phyloP scores from a whole-genome alignment of 30 jellyfish, hydroid and myxozoan species.

The Hydractinia echinata region DNA sequence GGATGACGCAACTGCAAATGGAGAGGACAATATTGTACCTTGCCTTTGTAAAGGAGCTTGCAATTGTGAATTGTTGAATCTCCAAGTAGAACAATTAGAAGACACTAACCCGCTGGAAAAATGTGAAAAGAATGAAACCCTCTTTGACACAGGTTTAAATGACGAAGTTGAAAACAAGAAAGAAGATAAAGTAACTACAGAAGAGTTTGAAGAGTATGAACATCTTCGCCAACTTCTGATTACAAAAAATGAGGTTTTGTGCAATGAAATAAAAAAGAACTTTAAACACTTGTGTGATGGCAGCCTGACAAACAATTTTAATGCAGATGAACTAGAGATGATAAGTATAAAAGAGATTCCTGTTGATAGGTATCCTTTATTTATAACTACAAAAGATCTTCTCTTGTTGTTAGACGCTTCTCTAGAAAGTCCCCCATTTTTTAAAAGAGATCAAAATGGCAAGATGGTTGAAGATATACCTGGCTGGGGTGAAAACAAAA shows the following conservation, averaged over 20 bases:
- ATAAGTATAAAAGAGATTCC: conserved; percentile 14
- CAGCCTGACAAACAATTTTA: conserved; percentile 27
- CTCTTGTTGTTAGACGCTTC: conserved; percentile 67
- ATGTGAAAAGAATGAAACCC: not conserved
- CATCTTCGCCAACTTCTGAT: conserved; percentile 73
- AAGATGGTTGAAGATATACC: conserved; percentile 47
- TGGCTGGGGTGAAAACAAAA: conserved; percentile 77
- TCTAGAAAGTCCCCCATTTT: conserved; percentile 60
- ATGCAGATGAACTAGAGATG: conserved; percentile 13
- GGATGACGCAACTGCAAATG: not conserved
- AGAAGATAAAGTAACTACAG: conserved; percentile 25
- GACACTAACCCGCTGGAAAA: not conserved
- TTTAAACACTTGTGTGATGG: conserved; percentile 63
- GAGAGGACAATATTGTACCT: not conserved
- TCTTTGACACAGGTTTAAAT: not conserved
- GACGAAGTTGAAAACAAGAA: not conserved
- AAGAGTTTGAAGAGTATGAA: conserved; percentile 36
- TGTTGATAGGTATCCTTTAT: conserved; percentile 52
- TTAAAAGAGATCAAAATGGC: conserved; percentile 51
- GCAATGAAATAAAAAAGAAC: conserved; percentile 61
- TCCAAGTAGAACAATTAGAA: not conserved
- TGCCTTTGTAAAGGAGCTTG: conserved; percentile 36
- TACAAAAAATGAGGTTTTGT: conserved; percentile 71
- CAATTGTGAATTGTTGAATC: conserved; percentile 24
- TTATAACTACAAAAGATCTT: conserved; percentile 58